Evolutionary conservation across 2,113 vertebrate genomes (phyloP).

Genomic region (Nothocercus julius): DNA sequence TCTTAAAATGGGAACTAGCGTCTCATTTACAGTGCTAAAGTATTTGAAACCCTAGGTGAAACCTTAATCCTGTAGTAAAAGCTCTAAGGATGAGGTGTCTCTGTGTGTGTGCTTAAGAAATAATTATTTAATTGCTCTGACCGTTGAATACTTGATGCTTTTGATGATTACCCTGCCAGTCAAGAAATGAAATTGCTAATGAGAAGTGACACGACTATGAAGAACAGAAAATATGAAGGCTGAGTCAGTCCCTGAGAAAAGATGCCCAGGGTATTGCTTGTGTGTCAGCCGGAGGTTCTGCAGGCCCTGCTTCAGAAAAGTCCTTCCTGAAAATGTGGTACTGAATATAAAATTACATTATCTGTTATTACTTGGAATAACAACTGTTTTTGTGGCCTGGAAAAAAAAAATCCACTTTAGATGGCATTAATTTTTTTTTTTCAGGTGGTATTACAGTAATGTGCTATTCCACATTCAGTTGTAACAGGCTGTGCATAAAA

Average conservation of each 20-base stretch:
- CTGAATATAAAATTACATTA: not conserved
- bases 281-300: not conserved
- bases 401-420: not conserved
- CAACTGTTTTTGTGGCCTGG: not conserved
- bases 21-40: not conserved
- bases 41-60: not conserved
- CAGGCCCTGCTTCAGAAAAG: not conserved
- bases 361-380: not conserved
- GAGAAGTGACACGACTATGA: not conserved
- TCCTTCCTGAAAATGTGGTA: not conserved
- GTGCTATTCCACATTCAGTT: not conserved
- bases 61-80: not conserved
- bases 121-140: constrained; percentile 5
- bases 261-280: too few relatives aligned
- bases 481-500: not conserved
- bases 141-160: not conserved
- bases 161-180: not conserved
- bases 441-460: not conserved
- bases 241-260: not conserved
- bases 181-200: not conserved
- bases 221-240: not conserved
- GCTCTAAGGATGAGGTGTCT: not conserved
- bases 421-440: not conserved
- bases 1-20: not conserved
- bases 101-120: not conserved